phyloP scores from a whole-genome alignment of 2,888 invertebrate genomes.

The Marasmarcha lunaedactyla region DNA sequence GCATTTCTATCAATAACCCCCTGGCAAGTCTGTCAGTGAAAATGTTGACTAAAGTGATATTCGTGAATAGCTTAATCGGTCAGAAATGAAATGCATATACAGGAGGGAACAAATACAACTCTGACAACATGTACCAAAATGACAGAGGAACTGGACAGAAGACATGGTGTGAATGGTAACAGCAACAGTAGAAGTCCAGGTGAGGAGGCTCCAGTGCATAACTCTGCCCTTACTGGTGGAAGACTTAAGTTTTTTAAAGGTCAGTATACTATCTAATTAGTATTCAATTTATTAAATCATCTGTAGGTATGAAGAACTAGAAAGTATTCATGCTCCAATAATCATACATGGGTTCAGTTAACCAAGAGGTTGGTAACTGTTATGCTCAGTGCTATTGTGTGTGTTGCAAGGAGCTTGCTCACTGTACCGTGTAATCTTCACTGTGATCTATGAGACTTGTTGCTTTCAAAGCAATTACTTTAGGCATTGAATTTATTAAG shows the following conservation, averaged over 20 bases:
- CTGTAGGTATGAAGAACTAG: conserved; percentile 30
- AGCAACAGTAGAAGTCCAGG: conserved; percentile 68
- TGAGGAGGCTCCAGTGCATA: conserved; percentile 59
- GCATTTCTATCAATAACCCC: conserved; percentile 35
- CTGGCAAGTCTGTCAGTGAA: not conserved
- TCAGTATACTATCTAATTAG: conserved; percentile 28
- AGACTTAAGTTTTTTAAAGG: conserved; percentile 86
- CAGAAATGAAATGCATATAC: conserved; percentile 77
- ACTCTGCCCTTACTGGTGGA: conserved; percentile 72
- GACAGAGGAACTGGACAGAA: conserved; percentile 76
- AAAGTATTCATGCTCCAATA: conserved; percentile 70
- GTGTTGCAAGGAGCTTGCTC: conserved; percentile 42
- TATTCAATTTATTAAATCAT: not conserved
- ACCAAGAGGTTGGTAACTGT: conserved; percentile 34
- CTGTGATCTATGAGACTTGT: not conserved
- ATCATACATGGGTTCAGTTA: conserved; percentile 41
- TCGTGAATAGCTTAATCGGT: conserved; percentile 63
- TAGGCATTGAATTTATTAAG: too few species aligned
- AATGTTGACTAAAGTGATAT: conserved; percentile 44
- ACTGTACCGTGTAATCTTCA: not conserved
- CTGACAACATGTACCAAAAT: conserved; percentile 79
- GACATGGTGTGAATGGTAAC: conserved; percentile 80
- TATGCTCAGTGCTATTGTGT: conserved; percentile 50
- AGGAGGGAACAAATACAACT: conserved; percentile 73
- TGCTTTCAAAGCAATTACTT: too few species aligned